A percentile compares a stretch with the other conserved stretches of the same genome.
Conservation (phyloP, 1,140 invertebrate species). For the Drosophila lowei region DNA sequence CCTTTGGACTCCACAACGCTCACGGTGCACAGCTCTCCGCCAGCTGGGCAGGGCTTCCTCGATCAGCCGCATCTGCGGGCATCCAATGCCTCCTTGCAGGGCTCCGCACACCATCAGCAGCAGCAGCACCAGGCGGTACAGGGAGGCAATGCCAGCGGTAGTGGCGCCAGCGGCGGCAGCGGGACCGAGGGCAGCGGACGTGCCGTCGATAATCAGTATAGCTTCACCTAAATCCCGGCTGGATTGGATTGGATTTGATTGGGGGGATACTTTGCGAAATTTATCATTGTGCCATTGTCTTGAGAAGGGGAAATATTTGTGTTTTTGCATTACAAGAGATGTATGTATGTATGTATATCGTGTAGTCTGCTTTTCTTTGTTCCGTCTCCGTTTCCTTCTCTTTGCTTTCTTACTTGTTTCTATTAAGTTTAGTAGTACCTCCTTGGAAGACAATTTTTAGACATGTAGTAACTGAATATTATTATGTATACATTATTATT, state of each 20-base stretch:
- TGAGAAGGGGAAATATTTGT: conserved; percentile 39
- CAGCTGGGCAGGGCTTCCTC: conserved; percentile 55
- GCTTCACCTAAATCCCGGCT: conserved; percentile 84
- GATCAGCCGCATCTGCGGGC: conserved; percentile 71
- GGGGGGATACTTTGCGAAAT: conserved; percentile 56
- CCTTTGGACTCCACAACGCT: conserved; percentile 69
- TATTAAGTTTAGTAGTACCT: conserved; percentile 53
- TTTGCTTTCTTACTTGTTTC: conserved; percentile 55
- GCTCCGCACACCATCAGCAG: conserved; percentile 37
- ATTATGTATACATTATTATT: conserved; percentile 69
- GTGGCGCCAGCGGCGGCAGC: conserved; percentile 65
- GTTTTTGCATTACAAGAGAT: conserved; percentile 25
- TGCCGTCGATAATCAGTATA: conserved; percentile 88
- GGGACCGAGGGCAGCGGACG: conserved; percentile 78
- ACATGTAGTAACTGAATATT: conserved; percentile 79
- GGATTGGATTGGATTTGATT: conserved; percentile 32
- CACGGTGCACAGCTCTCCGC: conserved; percentile 59
- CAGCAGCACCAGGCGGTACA: conserved; percentile 36
- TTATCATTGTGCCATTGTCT: conserved; percentile 74
- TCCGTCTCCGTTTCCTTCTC: conserved; percentile 4
- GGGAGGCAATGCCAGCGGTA: conserved; percentile 28
- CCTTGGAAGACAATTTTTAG: too few relatives aligned
- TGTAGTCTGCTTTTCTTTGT: conserved; percentile 29
- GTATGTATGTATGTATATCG: conserved; percentile 10
- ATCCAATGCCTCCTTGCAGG: conserved; percentile 75